Base-by-base conservation (phyloP, 2,113 vertebrate genomes). In the Melospiza georgiana region DNA sequence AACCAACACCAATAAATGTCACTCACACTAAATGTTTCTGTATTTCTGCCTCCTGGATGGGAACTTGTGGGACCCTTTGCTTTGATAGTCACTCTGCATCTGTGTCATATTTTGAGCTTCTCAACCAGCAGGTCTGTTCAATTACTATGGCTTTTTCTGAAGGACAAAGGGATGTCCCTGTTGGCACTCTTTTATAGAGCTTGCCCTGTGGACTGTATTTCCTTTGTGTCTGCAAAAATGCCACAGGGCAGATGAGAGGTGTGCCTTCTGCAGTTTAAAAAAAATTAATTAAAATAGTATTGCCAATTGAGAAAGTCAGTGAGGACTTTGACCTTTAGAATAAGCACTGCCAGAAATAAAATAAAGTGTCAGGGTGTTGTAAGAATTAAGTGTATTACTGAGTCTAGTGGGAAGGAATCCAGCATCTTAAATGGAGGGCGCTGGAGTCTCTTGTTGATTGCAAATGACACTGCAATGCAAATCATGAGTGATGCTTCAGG, bases 301-400 rank as follows among this genome's bases (percentile, higher is more conserved):
- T 90, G 37, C 46, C 35, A 58, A 8, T 65, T 90, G 66, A 90
- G 79, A 81, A 91, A 93, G 65, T 44, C 76, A 81, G 65, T 35
- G 25, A 90, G 80, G 51, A 85, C 90, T 92, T 93, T 92, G 65
- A 90, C 79, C 79, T 88, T 90, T 81, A 78, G 76, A 87, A 84
- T 79, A 93, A 87, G 71, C 58, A 76, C 16, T 79, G 44, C 69
- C 86, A 94, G 89, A 92, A 94, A 92, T 84, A 91, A 91, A 93
- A 91, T 84, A 27, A 84, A 72, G 83, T 84, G 83, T 65, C 46
- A 87, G 58, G n/a, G 15, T 74, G 43, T 80, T 89, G 54, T 81
- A 87, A 90, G 86, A 93, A 94, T 92, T 84, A 92, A 95, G 73
- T 89, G 5, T 90, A 41, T 94, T 93, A 93, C 51, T 5, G 10